phyloP scores from a whole-genome alignment of 2,888 invertebrate species.

The Bombylius major region DNA sequence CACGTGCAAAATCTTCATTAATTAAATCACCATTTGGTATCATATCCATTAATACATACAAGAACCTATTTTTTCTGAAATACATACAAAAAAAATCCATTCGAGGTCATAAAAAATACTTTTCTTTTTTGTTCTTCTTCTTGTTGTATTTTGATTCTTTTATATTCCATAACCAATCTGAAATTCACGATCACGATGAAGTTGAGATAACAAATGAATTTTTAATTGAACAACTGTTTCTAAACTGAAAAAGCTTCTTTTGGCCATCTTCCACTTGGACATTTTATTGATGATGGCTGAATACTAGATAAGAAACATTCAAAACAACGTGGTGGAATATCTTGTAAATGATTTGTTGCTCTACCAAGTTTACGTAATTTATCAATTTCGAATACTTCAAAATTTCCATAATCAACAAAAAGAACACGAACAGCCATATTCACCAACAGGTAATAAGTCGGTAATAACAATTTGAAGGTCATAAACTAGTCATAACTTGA shows the following conservation, averaged over 20 bases:
- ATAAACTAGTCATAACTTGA: too few species aligned
- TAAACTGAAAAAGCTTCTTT: conserved; percentile 37
- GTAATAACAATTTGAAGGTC: too few species aligned
- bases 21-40: conserved; percentile 80
- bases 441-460: too few species aligned
- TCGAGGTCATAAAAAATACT: too few species aligned
- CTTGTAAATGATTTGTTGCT: too few species aligned
- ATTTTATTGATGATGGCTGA: conserved; percentile 50
- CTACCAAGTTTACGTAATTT: too few species aligned
- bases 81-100: too few species aligned
- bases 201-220: conserved; percentile 36
- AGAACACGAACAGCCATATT: too few species aligned
- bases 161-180: conserved; percentile 26
- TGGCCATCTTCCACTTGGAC: conserved; percentile 50
- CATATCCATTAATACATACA: conserved; percentile 82
- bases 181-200: conserved; percentile 34
- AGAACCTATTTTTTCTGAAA: conserved; percentile 35
- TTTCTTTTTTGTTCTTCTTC: too few species aligned
- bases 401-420: too few species aligned
- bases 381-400: too few species aligned
- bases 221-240: conserved; percentile 33
- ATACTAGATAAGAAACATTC: conserved; percentile 59
- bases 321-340: conserved; percentile 55
- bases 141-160: too few species aligned
- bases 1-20: conserved; percentile 89